A percentile compares a stretch with the other conserved stretches of the same genome.
These are phyloP conservation scores for Vollenhovia emeryi DNA, from an alignment of 1,140 invertebrate genomes.

Conservation along the genomic window DNA sequence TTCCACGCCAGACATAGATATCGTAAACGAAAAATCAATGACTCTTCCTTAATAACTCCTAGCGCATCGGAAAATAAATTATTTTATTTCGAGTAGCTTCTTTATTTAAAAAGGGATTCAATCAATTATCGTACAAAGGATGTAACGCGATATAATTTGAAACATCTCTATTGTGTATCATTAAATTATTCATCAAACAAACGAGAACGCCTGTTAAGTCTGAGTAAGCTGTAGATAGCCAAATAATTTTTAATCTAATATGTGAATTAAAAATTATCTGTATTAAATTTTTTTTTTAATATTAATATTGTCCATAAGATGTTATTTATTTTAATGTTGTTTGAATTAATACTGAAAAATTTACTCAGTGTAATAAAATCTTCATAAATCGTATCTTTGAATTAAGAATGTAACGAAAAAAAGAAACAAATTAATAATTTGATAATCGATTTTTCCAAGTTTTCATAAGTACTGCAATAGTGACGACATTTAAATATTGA, in stretches of 20 bases:
- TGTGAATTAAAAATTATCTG: too few relatives aligned
- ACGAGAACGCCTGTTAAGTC: too few relatives aligned
- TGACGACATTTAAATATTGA: neutral
- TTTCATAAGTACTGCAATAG: neutral
- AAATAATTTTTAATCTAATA: too few relatives aligned
- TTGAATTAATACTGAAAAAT: neutral
- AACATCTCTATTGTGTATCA: neutral
- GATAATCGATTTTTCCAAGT: neutral
- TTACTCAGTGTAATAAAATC: neutral
- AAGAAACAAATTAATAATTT: neutral
- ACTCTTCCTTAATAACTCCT: neutral
- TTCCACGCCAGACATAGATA: conserved; percentile 13
- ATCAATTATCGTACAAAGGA: neutral
- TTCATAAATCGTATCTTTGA: neutral
- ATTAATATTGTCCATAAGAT: neutral
- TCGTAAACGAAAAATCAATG: neutral
- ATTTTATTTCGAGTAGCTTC: neutral
- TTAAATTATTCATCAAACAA: conserved; percentile 2
- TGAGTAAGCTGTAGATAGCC: too few relatives aligned
- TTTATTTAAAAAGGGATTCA: neutral
- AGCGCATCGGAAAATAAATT: neutral
- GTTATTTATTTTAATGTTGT: too few relatives aligned
- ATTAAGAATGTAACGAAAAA: neutral
- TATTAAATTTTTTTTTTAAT: neutral
- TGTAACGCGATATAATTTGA: neutral